Conservation (phyloP, 2,888 invertebrate species). For the Euplexia lucipara region DNA sequence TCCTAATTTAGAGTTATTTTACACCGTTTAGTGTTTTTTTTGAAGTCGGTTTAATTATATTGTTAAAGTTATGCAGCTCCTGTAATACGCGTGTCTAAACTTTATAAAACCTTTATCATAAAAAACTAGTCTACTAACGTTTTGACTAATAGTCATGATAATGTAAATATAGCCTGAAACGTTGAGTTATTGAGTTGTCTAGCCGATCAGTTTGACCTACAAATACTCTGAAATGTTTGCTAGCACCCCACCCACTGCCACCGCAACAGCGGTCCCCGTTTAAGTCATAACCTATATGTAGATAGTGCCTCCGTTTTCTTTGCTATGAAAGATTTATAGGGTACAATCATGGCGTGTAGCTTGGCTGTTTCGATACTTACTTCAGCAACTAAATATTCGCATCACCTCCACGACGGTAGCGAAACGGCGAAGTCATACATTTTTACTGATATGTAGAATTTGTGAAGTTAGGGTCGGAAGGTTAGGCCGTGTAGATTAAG, state of each 20-base stretch:
- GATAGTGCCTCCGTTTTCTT: neutral
- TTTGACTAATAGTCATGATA: constrained; percentile 4
- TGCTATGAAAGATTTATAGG: neutral
- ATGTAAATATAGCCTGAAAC: constrained; percentile 19
- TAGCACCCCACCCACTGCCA: too few relatives aligned
- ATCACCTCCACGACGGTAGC: too few relatives aligned
- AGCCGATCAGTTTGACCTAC: constrained; percentile 34
- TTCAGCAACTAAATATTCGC: too few relatives aligned
- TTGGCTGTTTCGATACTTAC: too few relatives aligned
- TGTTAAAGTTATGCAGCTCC: too few relatives aligned
- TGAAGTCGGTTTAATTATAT: too few relatives aligned
- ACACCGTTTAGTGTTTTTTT: too few relatives aligned
- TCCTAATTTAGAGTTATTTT: too few relatives aligned
- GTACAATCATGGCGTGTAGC: neutral
- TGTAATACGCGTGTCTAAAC: neutral
- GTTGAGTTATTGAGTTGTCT: constrained; percentile 12
- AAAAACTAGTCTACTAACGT: neutral
- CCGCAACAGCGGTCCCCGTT: neutral
- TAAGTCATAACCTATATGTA: neutral
- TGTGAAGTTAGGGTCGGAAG: too few relatives aligned
- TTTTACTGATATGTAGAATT: too few relatives aligned
- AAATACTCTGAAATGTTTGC: neutral
- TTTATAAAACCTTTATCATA: neutral
- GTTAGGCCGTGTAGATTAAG: too few relatives aligned
- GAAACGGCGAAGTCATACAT: too few relatives aligned